Evolutionary conservation across 2,888 invertebrate genomes (phyloP).

Genomic region (Eilema sororculum): DNA sequence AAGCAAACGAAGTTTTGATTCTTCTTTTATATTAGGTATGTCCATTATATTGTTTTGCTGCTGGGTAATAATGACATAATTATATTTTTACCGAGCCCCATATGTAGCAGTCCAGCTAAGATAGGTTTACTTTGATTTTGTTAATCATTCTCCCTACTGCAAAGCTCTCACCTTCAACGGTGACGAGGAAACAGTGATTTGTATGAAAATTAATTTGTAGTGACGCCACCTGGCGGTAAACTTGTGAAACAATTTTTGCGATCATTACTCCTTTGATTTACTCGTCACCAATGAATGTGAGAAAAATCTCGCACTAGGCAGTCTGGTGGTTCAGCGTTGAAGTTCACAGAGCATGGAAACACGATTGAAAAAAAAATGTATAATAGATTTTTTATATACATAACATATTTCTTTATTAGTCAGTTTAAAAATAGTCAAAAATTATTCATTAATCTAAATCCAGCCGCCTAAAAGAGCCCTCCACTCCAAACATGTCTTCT

Average conservation of each 20-base stretch:
- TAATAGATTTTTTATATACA: neutral
- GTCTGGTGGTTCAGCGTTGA: neutral
- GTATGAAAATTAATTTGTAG: too few relatives aligned
- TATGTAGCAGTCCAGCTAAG: too few relatives aligned
- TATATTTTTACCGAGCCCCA: neutral
- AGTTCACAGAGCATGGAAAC: neutral
- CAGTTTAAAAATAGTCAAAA: neutral
- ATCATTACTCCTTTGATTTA: too few relatives aligned
- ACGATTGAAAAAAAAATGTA: neutral
- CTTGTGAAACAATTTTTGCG: too few relatives aligned
- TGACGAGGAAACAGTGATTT: too few relatives aligned
- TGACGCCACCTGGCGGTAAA: too few relatives aligned
- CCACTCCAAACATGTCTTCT: slow-evolving; percentile 79
- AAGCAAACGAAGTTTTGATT: neutral
- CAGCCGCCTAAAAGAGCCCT: slow-evolving; percentile 80
- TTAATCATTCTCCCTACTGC: too few relatives aligned
- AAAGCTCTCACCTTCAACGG: too few relatives aligned
- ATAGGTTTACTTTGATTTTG: too few relatives aligned
- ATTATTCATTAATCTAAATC: slow-evolving; percentile 51
- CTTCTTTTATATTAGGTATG: neutral
- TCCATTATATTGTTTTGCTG: neutral
- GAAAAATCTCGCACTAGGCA: neutral
- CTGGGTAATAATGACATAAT: neutral
- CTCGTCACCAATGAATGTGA: too few relatives aligned
- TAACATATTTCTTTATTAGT: neutral